Conservation (phyloP, 2,888 invertebrate genomes). For the Rhimphoctona megacephalus region DNA sequence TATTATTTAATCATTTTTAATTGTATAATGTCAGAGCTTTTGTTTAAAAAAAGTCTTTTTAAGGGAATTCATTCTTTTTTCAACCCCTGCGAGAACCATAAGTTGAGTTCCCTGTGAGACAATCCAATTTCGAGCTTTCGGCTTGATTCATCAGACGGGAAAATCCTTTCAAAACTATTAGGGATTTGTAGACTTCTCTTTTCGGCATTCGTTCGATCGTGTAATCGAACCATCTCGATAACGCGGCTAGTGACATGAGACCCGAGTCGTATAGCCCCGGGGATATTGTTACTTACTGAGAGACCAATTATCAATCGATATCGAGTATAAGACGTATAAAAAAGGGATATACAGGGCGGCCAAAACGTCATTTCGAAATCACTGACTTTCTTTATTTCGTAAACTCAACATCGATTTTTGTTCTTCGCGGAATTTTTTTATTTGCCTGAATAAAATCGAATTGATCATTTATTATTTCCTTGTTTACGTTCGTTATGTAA, state of each 20-base stretch:
- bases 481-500: neutral
- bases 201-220: neutral
- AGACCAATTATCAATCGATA: neutral
- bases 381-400: neutral
- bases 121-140: neutral
- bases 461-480: neutral
- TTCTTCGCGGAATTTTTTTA: neutral
- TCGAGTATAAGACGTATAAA: neutral
- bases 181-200: neutral
- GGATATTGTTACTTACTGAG: neutral
- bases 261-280: neutral
- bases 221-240: neutral
- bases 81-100: neutral
- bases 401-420: neutral
- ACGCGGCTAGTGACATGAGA: neutral
- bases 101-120: neutral
- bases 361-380: neutral
- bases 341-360: neutral
- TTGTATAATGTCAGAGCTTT: neutral
- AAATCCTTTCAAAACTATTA: neutral
- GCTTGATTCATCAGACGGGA: neutral
- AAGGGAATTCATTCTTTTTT: neutral
- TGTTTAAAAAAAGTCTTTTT: too few species aligned
- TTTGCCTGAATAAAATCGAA: neutral
- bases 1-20: neutral